Percentiles rank a stretch among this genome's conserved stretches.
Conservation (phyloP, 2,888 invertebrate genomes). For the Eledona agricola region DNA sequence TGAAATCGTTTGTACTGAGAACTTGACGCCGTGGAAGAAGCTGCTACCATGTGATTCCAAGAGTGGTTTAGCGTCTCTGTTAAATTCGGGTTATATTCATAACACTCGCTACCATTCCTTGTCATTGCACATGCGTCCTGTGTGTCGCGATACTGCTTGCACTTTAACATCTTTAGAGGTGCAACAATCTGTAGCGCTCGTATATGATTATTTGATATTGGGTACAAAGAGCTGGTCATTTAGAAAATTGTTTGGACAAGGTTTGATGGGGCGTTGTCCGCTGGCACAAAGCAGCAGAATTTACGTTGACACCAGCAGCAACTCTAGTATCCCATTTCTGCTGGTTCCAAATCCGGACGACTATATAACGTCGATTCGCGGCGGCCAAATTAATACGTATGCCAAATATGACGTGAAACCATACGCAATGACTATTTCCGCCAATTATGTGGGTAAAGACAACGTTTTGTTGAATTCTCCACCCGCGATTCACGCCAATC, state of each 20-base stretch:
- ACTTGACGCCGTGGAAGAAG: constrained; percentile 98
- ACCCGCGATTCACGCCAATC: constrained; percentile 79
- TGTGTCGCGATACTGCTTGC: constrained; percentile 69
- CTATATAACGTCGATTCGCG: constrained; percentile 70
- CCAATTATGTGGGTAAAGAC: constrained; percentile 64
- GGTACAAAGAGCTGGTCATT: constrained; percentile 83
- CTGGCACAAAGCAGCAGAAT: constrained; percentile 80
- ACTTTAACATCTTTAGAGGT: constrained; percentile 76
- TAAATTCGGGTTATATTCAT: constrained; percentile 91
- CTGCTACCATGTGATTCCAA: constrained; percentile 93
- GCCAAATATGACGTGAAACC: constrained; percentile 73
- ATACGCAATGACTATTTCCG: constrained; percentile 73
- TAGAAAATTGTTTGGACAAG: constrained; percentile 85
- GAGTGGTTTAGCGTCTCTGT: constrained; percentile 84
- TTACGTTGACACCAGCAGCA: constrained; percentile 80
- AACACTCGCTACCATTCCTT: constrained; percentile 94
- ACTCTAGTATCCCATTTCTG: constrained; percentile 70
- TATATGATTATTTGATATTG: constrained; percentile 81
- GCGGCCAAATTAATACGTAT: constrained; percentile 72
- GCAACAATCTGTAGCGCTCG: constrained; percentile 84
- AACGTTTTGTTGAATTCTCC: constrained; percentile 67
- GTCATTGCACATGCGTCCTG: constrained; percentile 82
- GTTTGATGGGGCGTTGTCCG: constrained; percentile 83
- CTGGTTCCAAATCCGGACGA: constrained; percentile 71
- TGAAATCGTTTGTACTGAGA: constrained; percentile 98